phyloP scores from a whole-genome alignment of 2,797 vertebrate genomes.

The Psittacula derbiana region DNA sequence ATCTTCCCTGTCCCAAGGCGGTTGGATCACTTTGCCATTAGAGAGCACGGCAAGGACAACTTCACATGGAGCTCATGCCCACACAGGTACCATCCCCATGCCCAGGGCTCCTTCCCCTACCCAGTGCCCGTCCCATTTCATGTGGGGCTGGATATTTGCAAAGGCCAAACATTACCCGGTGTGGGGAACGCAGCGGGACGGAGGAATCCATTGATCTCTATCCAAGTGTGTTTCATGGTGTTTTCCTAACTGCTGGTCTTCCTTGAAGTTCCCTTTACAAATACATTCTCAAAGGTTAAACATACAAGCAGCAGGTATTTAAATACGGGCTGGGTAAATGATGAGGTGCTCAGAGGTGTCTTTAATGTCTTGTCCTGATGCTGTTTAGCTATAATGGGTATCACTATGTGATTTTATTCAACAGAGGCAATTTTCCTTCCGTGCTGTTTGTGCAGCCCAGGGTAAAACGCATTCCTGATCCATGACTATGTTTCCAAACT shows the following conservation, averaged over 20 bases:
- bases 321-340: neutral
- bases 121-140: neutral
- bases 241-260: neutral
- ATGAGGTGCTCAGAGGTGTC: neutral
- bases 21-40: neutral
- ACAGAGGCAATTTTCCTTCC: neutral
- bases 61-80: accelerated
- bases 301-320: neutral
- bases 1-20: accelerated
- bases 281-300: neutral
- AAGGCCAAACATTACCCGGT: neutral
- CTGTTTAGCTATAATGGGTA: neutral
- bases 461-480: constrained; percentile 46
- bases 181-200: neutral
- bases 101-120: neutral
- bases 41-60: neutral
- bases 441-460: constrained; percentile 13
- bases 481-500: constrained; percentile 20
- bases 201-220: neutral
- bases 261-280: neutral
- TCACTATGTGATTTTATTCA: neutral
- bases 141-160: neutral
- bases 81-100: neutral
- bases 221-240: neutral
- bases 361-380: neutral